These are phyloP conservation scores for Chiridota heheva DNA, from an alignment of 35 echinoderm and acorn worm genomes.

Conservation along the genomic window DNA sequence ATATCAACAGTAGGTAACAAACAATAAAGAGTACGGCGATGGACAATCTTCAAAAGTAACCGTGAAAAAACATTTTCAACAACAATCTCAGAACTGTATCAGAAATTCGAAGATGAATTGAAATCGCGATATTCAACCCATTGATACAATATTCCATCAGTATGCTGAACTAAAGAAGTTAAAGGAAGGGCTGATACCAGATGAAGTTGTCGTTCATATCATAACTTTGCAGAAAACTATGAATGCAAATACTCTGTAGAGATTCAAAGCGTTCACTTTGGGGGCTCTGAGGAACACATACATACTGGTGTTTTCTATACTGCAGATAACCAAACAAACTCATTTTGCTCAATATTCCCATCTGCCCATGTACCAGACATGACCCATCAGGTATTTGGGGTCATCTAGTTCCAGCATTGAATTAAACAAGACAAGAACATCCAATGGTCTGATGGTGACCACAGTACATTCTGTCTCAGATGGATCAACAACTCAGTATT, in stretches of 20 bases:
- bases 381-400: too few species aligned
- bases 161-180: too few species aligned
- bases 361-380: too few species aligned
- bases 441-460: background rate
- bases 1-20: background rate
- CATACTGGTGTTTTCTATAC: too few species aligned
- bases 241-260: conserved; percentile 18
- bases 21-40: background rate
- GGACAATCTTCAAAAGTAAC: background rate
- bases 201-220: conserved; percentile 16
- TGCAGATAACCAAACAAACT: background rate
- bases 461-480: conserved; percentile 39
- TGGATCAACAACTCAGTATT: conserved; percentile 43
- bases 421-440: background rate
- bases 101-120: too few species aligned
- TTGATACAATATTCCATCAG: background rate
- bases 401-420: too few species aligned
- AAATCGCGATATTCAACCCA: background rate
- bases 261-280: too few species aligned
- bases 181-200: background rate
- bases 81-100: background rate
- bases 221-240: conserved; percentile 39
- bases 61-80: background rate
- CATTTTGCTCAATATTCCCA: conserved; percentile 9
- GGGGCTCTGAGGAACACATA: conserved; percentile 22